phyloP scores from a whole-genome alignment of 1,140 invertebrate genomes.

The Ips typographus region DNA sequence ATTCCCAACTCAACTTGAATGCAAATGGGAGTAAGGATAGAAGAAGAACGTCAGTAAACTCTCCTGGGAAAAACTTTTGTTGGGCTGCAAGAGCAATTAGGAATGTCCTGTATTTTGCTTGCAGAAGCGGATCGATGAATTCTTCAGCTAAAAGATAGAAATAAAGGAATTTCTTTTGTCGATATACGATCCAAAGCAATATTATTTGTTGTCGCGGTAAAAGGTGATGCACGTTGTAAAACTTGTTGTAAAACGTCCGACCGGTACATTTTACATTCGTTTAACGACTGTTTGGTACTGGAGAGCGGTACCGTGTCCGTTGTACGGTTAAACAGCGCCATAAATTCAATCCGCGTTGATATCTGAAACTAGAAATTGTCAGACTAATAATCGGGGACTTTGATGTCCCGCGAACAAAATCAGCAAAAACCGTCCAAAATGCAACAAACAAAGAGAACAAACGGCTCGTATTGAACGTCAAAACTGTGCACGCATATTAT shows the following conservation, averaged over 20 bases:
- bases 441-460: slow-evolving; percentile 21
- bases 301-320: slow-evolving; percentile 33
- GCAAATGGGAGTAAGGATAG: too few relatives aligned
- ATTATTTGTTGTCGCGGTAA: slow-evolving; percentile 36
- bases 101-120: too few relatives aligned
- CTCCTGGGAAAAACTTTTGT: too few relatives aligned
- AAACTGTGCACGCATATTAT: slow-evolving; percentile 31
- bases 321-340: slow-evolving; percentile 34
- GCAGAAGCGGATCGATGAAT: too few relatives aligned
- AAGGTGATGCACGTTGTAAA: slow-evolving; percentile 33
- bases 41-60: too few relatives aligned
- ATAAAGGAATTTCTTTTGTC: too few relatives aligned
- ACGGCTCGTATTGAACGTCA: slow-evolving; percentile 21
- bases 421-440: slow-evolving; percentile 11
- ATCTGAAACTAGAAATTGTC: too few relatives aligned
- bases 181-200: slow-evolving; percentile 1
- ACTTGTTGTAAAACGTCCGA: slow-evolving; percentile 34
- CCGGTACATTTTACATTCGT: slow-evolving; percentile 37
- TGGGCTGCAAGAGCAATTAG: too few relatives aligned
- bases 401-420: too few relatives aligned
- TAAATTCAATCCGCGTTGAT: slow-evolving; percentile 31
- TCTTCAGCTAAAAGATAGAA: too few relatives aligned
- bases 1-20: too few relatives aligned
- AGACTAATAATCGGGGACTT: too few relatives aligned
- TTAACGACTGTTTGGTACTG: slow-evolving; percentile 29